phyloP scores from a whole-genome alignment of 2,888 invertebrate genomes.

The Galeopsomyia nigrocyanea region DNA sequence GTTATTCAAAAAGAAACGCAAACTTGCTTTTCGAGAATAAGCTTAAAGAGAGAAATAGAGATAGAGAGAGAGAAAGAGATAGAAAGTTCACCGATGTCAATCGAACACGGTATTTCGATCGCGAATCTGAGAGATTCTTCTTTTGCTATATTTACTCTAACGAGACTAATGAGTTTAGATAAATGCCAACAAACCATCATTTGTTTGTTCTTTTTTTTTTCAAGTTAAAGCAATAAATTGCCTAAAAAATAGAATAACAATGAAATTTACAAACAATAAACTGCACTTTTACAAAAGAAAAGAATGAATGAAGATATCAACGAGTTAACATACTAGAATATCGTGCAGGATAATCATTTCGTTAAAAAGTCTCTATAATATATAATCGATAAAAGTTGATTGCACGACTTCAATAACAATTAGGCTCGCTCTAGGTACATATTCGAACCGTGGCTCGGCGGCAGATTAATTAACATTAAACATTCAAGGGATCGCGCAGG shows the following conservation, averaged over 20 bases:
- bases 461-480: slow-evolving; percentile 47
- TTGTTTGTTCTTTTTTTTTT: slow-evolving; percentile 25
- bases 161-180: slow-evolving; percentile 4
- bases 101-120: no score
- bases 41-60: no score
- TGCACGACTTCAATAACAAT: slow-evolving; percentile 47
- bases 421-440: slow-evolving; percentile 31
- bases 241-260: slow-evolving; percentile 42
- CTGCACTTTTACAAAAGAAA: slow-evolving; percentile 41
- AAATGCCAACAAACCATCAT: slow-evolving; percentile 33
- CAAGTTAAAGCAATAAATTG: slow-evolving; percentile 31
- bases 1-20: no score
- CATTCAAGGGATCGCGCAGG: slow-evolving; percentile 55
- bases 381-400: slow-evolving; percentile 42
- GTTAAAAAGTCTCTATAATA: slow-evolving; percentile 38
- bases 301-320: slow-evolving; percentile 23
- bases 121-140: no score
- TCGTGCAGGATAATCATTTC: slow-evolving; percentile 38
- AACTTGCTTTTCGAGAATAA: no score
- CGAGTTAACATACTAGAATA: slow-evolving; percentile 30
- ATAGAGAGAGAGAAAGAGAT: no score
- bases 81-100: no score
- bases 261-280: slow-evolving; percentile 45
- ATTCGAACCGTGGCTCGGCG: slow-evolving; percentile 41
- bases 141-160: no score